Percentiles rank a stretch among this genome's conserved stretches.
Evolutionary conservation across 2,797 vertebrate genomes (phyloP).

Genomic region (Etheostoma nigrum): DNA sequence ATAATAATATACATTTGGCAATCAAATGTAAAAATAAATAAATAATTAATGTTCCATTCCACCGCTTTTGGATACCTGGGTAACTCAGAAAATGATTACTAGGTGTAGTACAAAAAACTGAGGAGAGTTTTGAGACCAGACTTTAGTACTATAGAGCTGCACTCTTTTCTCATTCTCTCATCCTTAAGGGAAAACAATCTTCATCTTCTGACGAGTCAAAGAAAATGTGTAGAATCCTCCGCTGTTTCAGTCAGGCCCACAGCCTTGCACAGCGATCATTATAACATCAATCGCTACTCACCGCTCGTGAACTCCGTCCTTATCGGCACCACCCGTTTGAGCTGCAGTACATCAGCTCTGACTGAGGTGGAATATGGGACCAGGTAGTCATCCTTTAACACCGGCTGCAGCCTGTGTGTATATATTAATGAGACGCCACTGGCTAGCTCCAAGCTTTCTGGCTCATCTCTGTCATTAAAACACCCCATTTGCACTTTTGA

Average conservation of each 20-base stretch:
- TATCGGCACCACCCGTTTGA: slow-evolving; percentile 40
- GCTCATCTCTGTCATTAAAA: slow-evolving; percentile 73
- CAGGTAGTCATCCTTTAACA: slow-evolving; percentile 66
- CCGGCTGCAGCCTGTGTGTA: slow-evolving; percentile 55
- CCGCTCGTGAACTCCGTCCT: slow-evolving; percentile 52
- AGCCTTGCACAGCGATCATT: slow-evolving; percentile 69
- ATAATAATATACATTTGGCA: not conserved
- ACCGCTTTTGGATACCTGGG: not conserved
- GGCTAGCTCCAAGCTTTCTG: slow-evolving; percentile 76
- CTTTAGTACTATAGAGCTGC: not conserved
- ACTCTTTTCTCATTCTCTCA: slow-evolving; percentile 20
- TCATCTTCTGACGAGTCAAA: slow-evolving; percentile 29
- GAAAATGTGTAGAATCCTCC: slow-evolving; percentile 39
- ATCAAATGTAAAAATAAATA: no score
- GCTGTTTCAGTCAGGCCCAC: slow-evolving; percentile 36
- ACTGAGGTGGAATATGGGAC: slow-evolving; percentile 53
- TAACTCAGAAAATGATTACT: not conserved
- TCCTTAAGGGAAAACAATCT: slow-evolving; percentile 24
- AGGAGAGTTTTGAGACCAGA: not conserved
- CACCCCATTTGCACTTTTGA: slow-evolving; percentile 73
- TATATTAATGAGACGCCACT: slow-evolving; percentile 77
- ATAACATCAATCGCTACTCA: slow-evolving; percentile 66
- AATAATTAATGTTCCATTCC: not conserved
- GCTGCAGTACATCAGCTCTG: slow-evolving; percentile 48
- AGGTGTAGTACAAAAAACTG: not conserved